Evolutionary conservation across 92 coral and sea anemone species (phyloP).

Genomic region (Chrysogorgia sp.): DNA sequence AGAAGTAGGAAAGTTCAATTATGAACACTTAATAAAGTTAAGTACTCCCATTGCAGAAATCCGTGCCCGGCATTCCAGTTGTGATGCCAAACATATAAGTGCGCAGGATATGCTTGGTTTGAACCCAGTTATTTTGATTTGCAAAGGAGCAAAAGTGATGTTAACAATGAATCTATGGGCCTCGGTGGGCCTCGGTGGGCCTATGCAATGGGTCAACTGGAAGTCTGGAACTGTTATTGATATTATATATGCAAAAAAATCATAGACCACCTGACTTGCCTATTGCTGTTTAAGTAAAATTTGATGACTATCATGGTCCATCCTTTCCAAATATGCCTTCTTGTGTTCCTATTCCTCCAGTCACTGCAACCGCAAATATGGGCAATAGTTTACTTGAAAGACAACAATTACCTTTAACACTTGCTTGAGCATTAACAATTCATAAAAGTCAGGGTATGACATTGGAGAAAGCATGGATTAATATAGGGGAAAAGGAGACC

Average conservation of each 20-base stretch:
- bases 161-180: conserved; percentile 6
- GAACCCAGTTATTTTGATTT: not conserved
- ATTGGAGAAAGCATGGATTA: too few relatives aligned
- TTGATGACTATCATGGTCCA: conserved; percentile 41
- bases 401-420: too few relatives aligned
- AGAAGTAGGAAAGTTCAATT: conserved; percentile 23
- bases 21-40: conserved; percentile 6
- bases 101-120: not conserved
- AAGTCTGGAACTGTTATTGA: conserved; percentile 2
- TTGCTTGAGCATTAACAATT: too few relatives aligned
- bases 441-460: too few relatives aligned
- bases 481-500: too few relatives aligned
- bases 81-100: not conserved
- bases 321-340: conserved; percentile 13
- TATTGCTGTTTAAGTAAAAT: conserved; percentile 3
- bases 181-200: conserved; percentile 13
- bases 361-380: not conserved
- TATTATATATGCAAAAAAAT: conserved; percentile 21
- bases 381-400: too few relatives aligned
- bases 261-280: conserved; percentile 45
- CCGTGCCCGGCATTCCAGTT: not conserved
- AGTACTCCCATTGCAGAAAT: not conserved
- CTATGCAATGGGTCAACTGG: conserved; percentile 28
- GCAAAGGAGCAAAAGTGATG: conserved; percentile 17
- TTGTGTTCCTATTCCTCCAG: conserved; percentile 60